A percentile compares a stretch with the other conserved stretches of the same genome.
These are phyloP conservation scores for Corythaixoides concolor DNA, from an alignment of 2,113 vertebrate genomes.

Conservation along the genomic window DNA sequence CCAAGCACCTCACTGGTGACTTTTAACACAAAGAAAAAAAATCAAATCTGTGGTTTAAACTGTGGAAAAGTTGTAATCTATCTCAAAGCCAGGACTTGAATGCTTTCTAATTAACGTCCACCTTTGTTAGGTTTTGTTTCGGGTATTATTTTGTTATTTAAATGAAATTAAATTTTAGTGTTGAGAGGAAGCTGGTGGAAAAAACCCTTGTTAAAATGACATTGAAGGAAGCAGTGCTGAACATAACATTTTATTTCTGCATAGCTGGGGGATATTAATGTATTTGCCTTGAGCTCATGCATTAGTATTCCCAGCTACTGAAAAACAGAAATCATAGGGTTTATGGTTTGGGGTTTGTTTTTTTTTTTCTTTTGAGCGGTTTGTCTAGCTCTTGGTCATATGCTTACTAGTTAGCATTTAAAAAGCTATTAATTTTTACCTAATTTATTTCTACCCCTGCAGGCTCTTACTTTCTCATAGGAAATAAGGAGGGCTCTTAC, in stretches of 20 bases:
- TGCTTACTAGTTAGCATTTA: constrained; percentile 37
- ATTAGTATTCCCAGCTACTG: constrained; percentile 49
- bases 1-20: neutral
- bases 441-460: constrained; percentile 35
- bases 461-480: neutral
- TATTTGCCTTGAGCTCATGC: constrained; percentile 48
- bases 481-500: constrained; percentile 6
- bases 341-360: neutral
- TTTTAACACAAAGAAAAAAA: neutral
- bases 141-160: constrained; percentile 32
- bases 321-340: constrained; percentile 34
- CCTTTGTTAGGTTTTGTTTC: neutral
- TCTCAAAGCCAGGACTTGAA: neutral
- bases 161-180: constrained; percentile 45
- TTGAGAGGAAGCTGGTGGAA: constrained; percentile 8
- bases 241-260: neutral
- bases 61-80: neutral
- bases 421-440: constrained; percentile 60
- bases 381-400: constrained; percentile 35
- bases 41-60: neutral
- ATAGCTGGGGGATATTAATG: constrained; percentile 14
- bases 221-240: constrained; percentile 8
- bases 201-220: constrained; percentile 3
- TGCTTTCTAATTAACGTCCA: neutral
- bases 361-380: neutral